Percentiles rank a stretch among this genome's conserved stretches.
These are phyloP conservation scores for Gymnorhina tibicen DNA, from an alignment of 2,113 vertebrate genomes.

Conservation along the genomic window DNA sequence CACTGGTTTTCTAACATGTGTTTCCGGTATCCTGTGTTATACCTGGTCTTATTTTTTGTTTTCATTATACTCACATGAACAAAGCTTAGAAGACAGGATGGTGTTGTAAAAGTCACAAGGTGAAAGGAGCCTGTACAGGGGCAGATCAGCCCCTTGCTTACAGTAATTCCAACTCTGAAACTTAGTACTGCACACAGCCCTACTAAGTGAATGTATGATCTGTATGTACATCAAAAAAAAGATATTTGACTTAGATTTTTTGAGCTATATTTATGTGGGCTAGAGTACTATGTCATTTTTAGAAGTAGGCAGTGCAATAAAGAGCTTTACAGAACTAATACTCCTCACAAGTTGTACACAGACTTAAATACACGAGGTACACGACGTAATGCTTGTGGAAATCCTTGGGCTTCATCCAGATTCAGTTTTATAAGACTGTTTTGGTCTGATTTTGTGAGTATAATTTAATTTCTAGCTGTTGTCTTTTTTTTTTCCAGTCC, in stretches of 20 bases:
- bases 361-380: too few relatives aligned
- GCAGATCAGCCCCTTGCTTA: background rate
- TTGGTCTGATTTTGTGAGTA: background rate
- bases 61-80: background rate
- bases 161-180: background rate
- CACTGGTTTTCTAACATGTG: rapidly evolving
- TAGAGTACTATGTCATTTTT: background rate
- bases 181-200: background rate
- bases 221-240: background rate
- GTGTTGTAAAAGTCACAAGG: background rate
- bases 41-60: background rate
- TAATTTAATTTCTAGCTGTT: background rate
- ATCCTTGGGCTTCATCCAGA: background rate
- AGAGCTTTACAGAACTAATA: background rate
- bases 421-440: background rate
- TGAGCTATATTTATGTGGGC: background rate
- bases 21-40: background rate
- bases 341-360: background rate
- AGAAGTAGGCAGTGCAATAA: background rate
- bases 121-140: background rate
- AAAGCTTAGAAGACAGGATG: background rate
- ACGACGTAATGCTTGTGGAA: background rate
- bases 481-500: background rate
- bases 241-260: background rate
- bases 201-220: background rate